Evolutionary conservation across 2,888 invertebrate genomes (phyloP).

Genomic region (Lepidochrysops patricia): DNA sequence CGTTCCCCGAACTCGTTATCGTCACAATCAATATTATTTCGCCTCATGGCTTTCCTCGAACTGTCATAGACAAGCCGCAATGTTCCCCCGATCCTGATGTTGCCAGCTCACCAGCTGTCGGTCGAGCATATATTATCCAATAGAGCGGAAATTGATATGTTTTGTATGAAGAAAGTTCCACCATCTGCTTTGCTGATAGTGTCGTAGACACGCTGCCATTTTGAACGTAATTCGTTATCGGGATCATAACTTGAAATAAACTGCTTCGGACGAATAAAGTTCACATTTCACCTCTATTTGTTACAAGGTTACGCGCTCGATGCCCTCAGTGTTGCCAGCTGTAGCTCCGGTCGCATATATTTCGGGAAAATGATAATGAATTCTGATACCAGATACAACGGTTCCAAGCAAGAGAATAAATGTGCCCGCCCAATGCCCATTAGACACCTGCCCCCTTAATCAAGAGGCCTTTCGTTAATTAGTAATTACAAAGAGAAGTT

Average conservation of each 20-base stretch:
- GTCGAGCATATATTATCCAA: too few species aligned
- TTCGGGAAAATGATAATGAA: neutral
- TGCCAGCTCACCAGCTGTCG: neutral
- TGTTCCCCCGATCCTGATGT: neutral
- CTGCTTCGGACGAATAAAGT: too few species aligned
- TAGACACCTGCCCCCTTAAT: neutral
- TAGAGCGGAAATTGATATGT: too few species aligned
- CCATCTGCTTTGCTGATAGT: too few species aligned
- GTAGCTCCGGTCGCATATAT: neutral
- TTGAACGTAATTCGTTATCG: too few species aligned
- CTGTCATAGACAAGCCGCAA: neutral
- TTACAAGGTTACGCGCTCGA: too few species aligned
- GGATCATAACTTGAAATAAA: too few species aligned
- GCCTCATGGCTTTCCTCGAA: conserved; percentile 18
- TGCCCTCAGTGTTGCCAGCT: neutral
- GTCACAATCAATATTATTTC: conserved; percentile 20
- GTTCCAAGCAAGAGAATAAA: neutral
- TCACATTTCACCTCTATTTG: too few species aligned
- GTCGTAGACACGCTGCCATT: too few species aligned
- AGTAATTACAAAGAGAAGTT: too few species aligned
- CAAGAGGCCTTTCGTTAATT: neutral
- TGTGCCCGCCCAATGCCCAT: neutral
- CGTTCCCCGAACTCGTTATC: conserved; percentile 26
- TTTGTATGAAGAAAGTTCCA: too few species aligned
- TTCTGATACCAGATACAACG: neutral